phyloP scores from a whole-genome alignment of 2,113 vertebrate species.

The Passerina amoena region DNA sequence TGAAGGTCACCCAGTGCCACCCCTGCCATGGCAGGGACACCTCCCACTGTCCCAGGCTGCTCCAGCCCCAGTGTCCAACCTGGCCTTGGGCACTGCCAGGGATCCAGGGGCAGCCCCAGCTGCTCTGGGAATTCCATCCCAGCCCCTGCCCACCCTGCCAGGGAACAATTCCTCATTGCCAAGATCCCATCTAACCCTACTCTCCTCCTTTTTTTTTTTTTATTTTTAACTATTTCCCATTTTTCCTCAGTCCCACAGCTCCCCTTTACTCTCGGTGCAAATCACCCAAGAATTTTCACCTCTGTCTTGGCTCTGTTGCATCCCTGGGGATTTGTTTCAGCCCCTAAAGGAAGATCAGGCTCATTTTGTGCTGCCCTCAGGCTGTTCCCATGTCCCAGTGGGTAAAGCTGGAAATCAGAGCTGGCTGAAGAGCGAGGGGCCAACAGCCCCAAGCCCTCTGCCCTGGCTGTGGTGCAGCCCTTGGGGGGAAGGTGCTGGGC shows the following conservation, averaged over 20 bases:
- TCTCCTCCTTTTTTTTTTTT: no score
- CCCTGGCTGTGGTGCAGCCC: background rate
- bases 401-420: background rate
- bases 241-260: background rate
- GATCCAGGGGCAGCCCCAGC: background rate
- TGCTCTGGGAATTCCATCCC: accelerated
- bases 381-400: background rate
- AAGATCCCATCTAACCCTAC: accelerated
- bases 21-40: background rate
- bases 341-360: background rate
- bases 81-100: background rate
- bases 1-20: accelerated
- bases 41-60: background rate
- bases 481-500: background rate
- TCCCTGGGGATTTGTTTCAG: background rate
- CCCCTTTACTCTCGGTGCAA: accelerated
- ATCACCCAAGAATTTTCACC: background rate
- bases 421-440: background rate
- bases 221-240: no score
- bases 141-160: background rate
- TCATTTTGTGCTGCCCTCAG: background rate
- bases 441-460: background rate
- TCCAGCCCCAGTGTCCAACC: background rate
- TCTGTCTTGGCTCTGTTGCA: background rate
- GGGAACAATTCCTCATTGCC: background rate